phyloP scores from a whole-genome alignment of 2,113 vertebrate genomes.

The Hipposideros armiger region DNA sequence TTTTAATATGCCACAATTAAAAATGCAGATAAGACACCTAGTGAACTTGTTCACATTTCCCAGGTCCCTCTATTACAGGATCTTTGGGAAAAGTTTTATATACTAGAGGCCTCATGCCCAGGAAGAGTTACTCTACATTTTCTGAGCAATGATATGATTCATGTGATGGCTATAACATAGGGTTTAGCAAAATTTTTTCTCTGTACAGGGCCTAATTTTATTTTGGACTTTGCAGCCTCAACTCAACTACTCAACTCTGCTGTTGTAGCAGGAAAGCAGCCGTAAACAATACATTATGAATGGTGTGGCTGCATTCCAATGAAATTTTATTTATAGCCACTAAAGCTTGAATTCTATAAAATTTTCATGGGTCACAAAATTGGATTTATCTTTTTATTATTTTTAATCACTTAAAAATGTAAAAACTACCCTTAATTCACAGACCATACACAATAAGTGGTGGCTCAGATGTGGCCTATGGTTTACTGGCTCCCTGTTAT shows the following conservation, averaged over 20 bases:
- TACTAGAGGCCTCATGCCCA: background rate
- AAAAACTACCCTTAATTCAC: background rate
- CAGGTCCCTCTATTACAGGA: background rate
- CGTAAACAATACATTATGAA: background rate
- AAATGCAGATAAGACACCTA: background rate
- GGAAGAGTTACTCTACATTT: background rate
- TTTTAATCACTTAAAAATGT: constrained; percentile 24
- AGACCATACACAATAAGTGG: background rate
- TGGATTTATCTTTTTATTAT: background rate
- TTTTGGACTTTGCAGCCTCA: background rate
- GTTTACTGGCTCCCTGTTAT: background rate
- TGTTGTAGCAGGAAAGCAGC: background rate
- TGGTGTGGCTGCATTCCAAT: background rate
- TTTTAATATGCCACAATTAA: background rate
- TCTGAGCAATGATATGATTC: background rate
- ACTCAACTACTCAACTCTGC: background rate
- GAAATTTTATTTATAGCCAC: background rate
- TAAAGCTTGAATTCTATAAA: background rate
- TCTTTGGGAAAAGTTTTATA: background rate
- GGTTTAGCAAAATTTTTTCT: background rate
- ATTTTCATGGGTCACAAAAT: background rate
- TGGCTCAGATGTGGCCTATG: background rate
- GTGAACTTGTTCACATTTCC: background rate
- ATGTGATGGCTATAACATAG: background rate
- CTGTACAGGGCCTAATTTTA: background rate